These are phyloP conservation scores for Cyprinella venusta DNA, from an alignment of 2,797 vertebrate species.

Conservation along the genomic window DNA sequence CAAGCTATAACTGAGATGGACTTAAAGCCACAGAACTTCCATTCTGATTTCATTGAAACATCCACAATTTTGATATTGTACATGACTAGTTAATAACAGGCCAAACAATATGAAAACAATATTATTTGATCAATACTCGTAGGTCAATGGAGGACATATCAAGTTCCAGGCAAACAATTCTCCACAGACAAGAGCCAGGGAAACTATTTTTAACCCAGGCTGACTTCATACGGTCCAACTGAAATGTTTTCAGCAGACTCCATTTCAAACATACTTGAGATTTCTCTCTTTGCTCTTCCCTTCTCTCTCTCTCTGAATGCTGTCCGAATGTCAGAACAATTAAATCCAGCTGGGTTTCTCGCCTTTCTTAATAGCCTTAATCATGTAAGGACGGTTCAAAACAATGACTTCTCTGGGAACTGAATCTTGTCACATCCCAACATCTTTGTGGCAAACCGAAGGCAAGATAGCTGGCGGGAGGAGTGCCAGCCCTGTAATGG, in stretches of 20 bases:
- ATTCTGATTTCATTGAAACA: neutral
- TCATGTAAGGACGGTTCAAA: constrained; percentile 16
- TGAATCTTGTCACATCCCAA: constrained; percentile 22
- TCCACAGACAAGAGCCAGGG: constrained; percentile 33
- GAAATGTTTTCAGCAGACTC: constrained; percentile 53
- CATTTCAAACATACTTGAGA: constrained; percentile 54
- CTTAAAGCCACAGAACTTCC: neutral
- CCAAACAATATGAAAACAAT: constrained; percentile 28
- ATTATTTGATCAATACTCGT: constrained; percentile 42
- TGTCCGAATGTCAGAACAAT: constrained; percentile 51
- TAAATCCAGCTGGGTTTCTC: constrained; percentile 27
- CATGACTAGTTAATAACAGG: constrained; percentile 20
- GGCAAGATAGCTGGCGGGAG: constrained; percentile 8
- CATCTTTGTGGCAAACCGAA: constrained; percentile 17
- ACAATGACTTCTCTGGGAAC: constrained; percentile 30
- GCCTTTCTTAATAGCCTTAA: constrained; percentile 14
- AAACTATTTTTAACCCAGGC: constrained; percentile 53
- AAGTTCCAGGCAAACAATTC: constrained; percentile 32
- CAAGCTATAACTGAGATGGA: neutral
- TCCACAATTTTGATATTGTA: constrained; percentile 3
- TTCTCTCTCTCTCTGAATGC: constrained; percentile 28
- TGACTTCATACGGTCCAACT: constrained; percentile 47
- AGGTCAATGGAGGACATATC: constrained; percentile 42
- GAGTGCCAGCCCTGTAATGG: constrained; percentile 46
- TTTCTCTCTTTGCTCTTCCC: constrained; percentile 36